phyloP scores from a whole-genome alignment of 2,113 vertebrate genomes.

The Tylochromis polylepis region DNA sequence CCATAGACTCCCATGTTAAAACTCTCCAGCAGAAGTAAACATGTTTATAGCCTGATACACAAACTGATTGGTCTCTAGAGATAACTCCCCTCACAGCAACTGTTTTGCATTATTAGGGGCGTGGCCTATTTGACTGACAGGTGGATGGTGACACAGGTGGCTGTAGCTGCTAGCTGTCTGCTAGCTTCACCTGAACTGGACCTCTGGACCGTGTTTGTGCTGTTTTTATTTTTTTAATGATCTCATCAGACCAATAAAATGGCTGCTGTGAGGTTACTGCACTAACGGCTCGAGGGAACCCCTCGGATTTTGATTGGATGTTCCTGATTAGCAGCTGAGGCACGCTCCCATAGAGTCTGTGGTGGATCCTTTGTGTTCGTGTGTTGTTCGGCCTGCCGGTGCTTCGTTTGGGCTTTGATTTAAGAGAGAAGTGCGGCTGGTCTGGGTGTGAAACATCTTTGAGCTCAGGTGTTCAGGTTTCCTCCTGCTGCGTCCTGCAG shows the following conservation, averaged over 20 bases:
- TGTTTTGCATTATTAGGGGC: not conserved
- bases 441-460: not conserved
- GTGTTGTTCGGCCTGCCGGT: too few species aligned
- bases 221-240: not conserved
- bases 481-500: not conserved
- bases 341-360: not conserved
- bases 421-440: not conserved
- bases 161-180: not conserved
- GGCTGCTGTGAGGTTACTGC: not conserved
- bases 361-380: not conserved
- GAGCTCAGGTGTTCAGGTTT: not conserved
- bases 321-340: not conserved
- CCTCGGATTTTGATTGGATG: rapidly evolving
- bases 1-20: not conserved
- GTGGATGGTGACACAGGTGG: not conserved
- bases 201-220: not conserved
- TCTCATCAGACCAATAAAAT: not conserved
- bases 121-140: not conserved
- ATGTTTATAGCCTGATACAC: not conserved
- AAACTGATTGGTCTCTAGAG: not conserved
- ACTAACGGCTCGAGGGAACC: not conserved
- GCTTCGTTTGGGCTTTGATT: not conserved
- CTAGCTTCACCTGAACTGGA: not conserved
- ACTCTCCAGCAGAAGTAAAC: not conserved
- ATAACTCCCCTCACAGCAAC: not conserved